phyloP scores from a whole-genome alignment of 2,113 vertebrate genomes.

The Paradoxurus hermaphroditus region DNA sequence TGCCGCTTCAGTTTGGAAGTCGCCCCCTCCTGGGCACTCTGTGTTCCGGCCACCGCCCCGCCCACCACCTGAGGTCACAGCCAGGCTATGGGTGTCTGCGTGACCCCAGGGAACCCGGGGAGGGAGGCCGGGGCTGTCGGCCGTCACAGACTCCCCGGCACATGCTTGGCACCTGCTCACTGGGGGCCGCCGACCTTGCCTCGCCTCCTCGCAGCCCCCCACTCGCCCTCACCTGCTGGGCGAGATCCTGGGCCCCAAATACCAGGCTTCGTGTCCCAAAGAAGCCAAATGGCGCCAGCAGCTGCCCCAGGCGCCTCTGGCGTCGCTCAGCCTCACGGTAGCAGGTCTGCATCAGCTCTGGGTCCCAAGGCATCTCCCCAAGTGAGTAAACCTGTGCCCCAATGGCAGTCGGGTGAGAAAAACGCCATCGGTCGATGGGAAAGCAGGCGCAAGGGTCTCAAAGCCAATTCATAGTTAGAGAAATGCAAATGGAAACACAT shows the following conservation, averaged over 20 bases:
- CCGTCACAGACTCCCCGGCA: not conserved
- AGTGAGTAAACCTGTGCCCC: slow-evolving; percentile 58
- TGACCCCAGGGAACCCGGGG: accelerated
- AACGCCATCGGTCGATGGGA: not conserved
- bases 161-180: not conserved
- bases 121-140: not conserved
- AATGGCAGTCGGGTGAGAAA: not conserved
- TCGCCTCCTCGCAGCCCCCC: not conserved
- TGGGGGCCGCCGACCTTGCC: not conserved
- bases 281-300: slow-evolving; percentile 65
- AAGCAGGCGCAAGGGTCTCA: too few species aligned
- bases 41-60: not conserved
- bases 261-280: slow-evolving; percentile 49
- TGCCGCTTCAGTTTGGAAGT: not conserved
- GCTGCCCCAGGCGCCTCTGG: not conserved
- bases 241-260: slow-evolving; percentile 69
- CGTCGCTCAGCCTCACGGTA: slow-evolving; percentile 54
- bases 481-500: not conserved
- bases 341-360: slow-evolving; percentile 60
- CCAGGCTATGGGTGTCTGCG: not conserved
- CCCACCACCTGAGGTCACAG: not conserved
- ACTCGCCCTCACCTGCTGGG: slow-evolving; percentile 70
- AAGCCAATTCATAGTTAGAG: not conserved
- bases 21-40: not conserved
- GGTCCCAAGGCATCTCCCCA: slow-evolving; percentile 56